These are phyloP conservation scores for Rhabdophis nuchalis DNA, from an alignment of 2,797 vertebrate species.

Conservation along the genomic window DNA sequence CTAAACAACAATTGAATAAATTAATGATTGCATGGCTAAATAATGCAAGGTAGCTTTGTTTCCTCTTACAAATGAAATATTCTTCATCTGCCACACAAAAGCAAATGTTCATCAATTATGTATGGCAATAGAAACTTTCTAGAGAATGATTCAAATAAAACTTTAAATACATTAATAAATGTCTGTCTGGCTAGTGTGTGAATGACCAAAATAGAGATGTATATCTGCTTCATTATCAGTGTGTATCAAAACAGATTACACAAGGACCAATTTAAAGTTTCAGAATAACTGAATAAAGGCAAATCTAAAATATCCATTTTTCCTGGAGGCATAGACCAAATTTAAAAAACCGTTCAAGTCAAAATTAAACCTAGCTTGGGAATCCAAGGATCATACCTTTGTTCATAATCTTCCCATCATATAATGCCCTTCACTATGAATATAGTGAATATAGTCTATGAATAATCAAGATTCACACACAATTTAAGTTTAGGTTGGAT, in stretches of 20 bases:
- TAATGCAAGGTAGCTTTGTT: neutral
- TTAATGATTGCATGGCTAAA: neutral
- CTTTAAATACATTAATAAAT: neutral
- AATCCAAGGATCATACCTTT: constrained; percentile 45
- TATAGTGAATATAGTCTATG: constrained; percentile 4
- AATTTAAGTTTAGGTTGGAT: constrained; percentile 61
- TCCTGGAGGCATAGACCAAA: constrained; percentile 10
- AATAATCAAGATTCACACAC: constrained; percentile 56
- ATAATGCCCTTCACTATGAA: neutral
- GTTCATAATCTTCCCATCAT: constrained; percentile 27
- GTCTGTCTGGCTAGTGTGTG: neutral
- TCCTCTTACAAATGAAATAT: constrained; percentile 30
- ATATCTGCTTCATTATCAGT: neutral
- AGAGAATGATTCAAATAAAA: constrained; percentile 3
- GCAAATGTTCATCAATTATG: constrained; percentile 1
- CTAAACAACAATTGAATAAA: neutral
- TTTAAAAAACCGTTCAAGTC: constrained; percentile 1
- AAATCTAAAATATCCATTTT: constrained; percentile 37
- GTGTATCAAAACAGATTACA: constrained; percentile 6
- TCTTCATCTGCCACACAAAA: constrained; percentile 28
- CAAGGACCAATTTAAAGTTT: neutral
- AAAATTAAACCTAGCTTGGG: constrained; percentile 49
- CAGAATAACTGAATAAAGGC: neutral
- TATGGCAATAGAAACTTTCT: constrained; percentile 13
- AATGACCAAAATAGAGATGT: neutral